Evolutionary conservation across 2,888 invertebrate species (phyloP).

Genomic region (Strigamia transsilvanica): DNA sequence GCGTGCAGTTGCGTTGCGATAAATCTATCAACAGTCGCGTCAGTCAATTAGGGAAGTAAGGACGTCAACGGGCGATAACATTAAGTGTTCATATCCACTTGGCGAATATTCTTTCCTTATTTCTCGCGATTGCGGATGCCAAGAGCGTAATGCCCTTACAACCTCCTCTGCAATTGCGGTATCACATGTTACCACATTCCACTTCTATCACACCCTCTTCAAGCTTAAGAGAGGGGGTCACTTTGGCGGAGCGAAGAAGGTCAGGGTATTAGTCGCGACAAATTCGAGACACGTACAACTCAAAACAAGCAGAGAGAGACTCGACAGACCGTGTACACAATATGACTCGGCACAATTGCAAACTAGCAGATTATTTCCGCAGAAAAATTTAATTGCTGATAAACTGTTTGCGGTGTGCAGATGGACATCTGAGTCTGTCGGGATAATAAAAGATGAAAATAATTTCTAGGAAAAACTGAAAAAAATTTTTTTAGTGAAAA

Average conservation of each 20-base stretch:
- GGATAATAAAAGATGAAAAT: neutral
- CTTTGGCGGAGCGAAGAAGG: conserved; percentile 6
- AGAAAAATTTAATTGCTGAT: neutral
- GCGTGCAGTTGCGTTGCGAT: neutral
- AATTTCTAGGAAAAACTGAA: too few species aligned
- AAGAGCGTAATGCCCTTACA: conserved; percentile 17
- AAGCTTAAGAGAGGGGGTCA: conserved; percentile 29
- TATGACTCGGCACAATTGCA: neutral
- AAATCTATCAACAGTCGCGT: neutral
- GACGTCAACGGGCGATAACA: conserved; percentile 13
- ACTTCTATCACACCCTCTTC: conserved; percentile 32
- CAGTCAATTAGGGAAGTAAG: conserved; percentile 1
- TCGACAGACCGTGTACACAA: conserved; percentile 7
- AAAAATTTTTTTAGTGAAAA: too few species aligned
- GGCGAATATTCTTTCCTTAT: neutral
- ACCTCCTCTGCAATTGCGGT: conserved; percentile 12
- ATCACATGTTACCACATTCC: conserved; percentile 35
- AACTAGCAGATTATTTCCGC: neutral
- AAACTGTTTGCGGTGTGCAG: neutral
- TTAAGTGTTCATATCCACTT: conserved; percentile 30
- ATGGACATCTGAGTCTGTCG: neutral
- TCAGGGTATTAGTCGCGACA: conserved; percentile 27
- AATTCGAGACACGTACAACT: conserved; percentile 31
- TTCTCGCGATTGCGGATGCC: conserved; percentile 15
- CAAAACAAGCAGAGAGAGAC: conserved; percentile 5